Percentiles rank a stretch among this genome's conserved stretches.
These are phyloP conservation scores for Pteruthius melanotis DNA, from an alignment of 2,113 vertebrate genomes.

Conservation along the genomic window DNA sequence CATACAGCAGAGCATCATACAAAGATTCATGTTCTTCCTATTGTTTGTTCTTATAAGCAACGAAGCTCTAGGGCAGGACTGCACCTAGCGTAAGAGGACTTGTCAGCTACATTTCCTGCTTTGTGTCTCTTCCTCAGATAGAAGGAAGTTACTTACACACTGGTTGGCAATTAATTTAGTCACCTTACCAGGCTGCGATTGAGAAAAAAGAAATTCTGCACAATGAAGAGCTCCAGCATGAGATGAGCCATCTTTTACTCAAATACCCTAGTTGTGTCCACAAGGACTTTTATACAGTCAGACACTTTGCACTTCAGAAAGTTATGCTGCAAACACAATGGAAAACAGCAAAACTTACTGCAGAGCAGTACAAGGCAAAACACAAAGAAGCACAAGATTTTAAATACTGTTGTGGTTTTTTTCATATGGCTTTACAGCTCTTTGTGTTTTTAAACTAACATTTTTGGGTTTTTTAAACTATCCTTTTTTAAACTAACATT, in stretches of 20 bases:
- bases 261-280: background rate
- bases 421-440: background rate
- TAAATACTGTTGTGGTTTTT: background rate
- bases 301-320: background rate
- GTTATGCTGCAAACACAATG: background rate
- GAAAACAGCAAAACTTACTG: background rate
- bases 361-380: background rate
- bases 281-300: background rate
- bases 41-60: background rate
- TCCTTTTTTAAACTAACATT: too few relatives aligned
- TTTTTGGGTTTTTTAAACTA: too few relatives aligned
- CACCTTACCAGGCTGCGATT: background rate
- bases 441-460: too few relatives aligned
- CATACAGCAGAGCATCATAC: background rate
- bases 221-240: background rate
- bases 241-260: background rate
- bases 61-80: background rate
- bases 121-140: background rate
- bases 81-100: background rate
- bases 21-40: background rate
- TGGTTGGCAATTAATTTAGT: background rate
- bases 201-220: background rate
- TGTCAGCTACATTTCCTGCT: background rate
- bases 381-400: background rate
- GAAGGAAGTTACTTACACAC: background rate